phyloP scores from a whole-genome alignment of 37 sponge, comb jelly and placozoan species.

The Geodia barretti region DNA sequence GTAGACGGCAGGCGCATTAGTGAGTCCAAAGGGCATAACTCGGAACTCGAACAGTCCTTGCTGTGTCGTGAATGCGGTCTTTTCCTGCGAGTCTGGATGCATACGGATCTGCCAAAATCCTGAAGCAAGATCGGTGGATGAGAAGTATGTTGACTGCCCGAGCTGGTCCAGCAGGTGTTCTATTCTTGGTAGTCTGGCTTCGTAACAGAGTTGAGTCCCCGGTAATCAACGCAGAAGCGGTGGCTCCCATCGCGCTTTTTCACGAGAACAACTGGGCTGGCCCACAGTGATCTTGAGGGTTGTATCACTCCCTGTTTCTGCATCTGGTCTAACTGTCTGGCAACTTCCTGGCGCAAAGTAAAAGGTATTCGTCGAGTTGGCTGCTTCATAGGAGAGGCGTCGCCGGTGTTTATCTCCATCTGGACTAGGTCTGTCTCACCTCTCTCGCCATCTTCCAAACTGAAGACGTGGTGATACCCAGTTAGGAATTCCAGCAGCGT shows the following conservation, averaged over 20 bases:
- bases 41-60: neutral
- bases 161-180: neutral
- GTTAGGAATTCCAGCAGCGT: neutral
- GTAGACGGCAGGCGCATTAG: too few relatives aligned
- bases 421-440: too few relatives aligned
- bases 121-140: neutral
- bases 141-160: neutral
- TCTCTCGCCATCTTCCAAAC: neutral
- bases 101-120: neutral
- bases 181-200: slow-evolving; percentile 1
- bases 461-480: slow-evolving; percentile 18
- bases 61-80: neutral
- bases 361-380: neutral
- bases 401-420: neutral
- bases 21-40: too few relatives aligned
- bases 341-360: too few relatives aligned
- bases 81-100: slow-evolving; percentile 10
- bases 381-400: neutral
- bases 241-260: neutral
- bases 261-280: neutral
- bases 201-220: neutral
- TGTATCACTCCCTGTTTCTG: neutral
- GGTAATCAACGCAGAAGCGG: neutral
- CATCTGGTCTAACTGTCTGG: neutral
- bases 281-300: neutral